phyloP scores from a whole-genome alignment of 2,888 invertebrate genomes.

The Parnassius glacialis region DNA sequence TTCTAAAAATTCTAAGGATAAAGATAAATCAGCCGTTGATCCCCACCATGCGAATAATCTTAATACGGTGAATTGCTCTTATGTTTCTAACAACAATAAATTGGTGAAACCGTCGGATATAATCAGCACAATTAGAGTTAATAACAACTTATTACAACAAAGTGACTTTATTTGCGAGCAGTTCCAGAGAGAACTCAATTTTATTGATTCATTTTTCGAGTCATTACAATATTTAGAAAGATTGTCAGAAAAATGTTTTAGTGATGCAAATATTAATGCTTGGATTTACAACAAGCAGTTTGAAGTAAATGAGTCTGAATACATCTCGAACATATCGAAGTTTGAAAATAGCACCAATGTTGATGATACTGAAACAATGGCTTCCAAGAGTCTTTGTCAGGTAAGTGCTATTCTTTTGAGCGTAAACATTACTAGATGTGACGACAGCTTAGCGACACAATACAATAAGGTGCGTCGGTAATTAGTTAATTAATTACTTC shows the following conservation, averaged over 20 bases:
- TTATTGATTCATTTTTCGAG: conserved; percentile 75
- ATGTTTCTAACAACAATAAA: conserved; percentile 51
- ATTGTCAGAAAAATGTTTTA: conserved; percentile 52
- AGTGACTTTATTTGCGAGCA: conserved; percentile 66
- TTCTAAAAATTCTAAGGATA: conserved; percentile 28
- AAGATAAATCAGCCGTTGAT: conserved; percentile 34
- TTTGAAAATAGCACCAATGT: conserved; percentile 58
- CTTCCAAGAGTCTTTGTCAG: conserved; percentile 76
- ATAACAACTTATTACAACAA: conserved; percentile 55
- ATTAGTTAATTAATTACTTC: conserved; percentile 11
- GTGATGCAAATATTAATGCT: conserved; percentile 49
- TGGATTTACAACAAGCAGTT: conserved; percentile 51
- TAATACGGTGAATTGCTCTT: conserved; percentile 53
- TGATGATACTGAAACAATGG: conserved; percentile 70
- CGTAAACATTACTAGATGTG: conserved; percentile 51
- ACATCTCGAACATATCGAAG: conserved; percentile 57
- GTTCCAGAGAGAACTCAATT: conserved; percentile 71
- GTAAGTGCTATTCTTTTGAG: conserved; percentile 66
- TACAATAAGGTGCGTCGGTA: conserved; percentile 8
- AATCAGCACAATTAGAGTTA: conserved; percentile 67
- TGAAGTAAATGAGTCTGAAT: conserved; percentile 52
- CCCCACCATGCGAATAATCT: conserved; percentile 40
- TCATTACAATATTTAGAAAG: conserved; percentile 71
- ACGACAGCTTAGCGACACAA: conserved; percentile 16
- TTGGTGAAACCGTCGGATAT: conserved; percentile 73